These are phyloP conservation scores for Drosophila carrolli DNA, from an alignment of 1,140 invertebrate species.

Conservation along the genomic window DNA sequence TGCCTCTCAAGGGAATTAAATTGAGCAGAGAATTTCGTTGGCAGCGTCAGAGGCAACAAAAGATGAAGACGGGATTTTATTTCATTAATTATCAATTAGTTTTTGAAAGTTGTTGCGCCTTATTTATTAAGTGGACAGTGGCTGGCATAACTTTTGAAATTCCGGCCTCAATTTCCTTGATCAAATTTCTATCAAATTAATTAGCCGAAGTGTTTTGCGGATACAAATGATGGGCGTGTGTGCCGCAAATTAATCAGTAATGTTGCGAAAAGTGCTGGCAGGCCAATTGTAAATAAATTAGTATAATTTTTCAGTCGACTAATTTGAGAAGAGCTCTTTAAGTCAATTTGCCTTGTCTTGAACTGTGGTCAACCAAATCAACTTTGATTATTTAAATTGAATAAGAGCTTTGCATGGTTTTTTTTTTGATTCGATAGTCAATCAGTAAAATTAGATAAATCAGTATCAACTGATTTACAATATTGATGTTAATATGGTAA, in stretches of 20 bases:
- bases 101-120: conserved; percentile 71
- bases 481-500: too few species aligned
- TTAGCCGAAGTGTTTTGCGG: conserved; percentile 55
- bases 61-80: conserved; percentile 64
- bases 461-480: too few species aligned
- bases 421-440: too few species aligned
- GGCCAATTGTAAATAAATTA: conserved; percentile 32
- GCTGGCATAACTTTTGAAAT: conserved; percentile 47
- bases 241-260: conserved; percentile 46
- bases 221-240: conserved; percentile 34
- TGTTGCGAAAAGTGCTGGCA: conserved; percentile 31
- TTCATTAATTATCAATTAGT: conserved; percentile 83
- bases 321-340: conserved; percentile 2
- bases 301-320: conserved; percentile 18
- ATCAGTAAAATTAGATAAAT: too few species aligned
- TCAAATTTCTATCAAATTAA: conserved; percentile 69
- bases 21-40: conserved; percentile 58
- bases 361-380: conserved; percentile 2
- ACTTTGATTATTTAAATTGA: conserved; percentile 25
- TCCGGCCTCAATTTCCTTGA: conserved; percentile 23
- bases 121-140: conserved; percentile 64
- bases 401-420: not conserved
- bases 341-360: conserved; percentile 11
- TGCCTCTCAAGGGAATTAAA: conserved; percentile 77
- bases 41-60: conserved; percentile 20